Evolutionary conservation across 2,888 invertebrate species (phyloP).

Genomic region (Dione vanillae): DNA sequence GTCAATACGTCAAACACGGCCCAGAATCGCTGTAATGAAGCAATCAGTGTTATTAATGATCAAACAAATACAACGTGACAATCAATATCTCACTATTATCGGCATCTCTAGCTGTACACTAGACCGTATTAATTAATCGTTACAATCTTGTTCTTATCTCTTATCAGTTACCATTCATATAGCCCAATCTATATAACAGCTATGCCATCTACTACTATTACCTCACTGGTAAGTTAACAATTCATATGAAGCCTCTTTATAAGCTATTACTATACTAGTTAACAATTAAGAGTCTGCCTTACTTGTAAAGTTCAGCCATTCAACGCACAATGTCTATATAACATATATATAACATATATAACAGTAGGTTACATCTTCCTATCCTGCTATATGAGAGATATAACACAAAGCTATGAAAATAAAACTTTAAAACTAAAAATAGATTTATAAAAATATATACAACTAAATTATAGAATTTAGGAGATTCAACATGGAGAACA

Average conservation of each 20-base stretch:
- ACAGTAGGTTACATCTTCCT: too few species aligned
- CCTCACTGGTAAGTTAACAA: not conserved
- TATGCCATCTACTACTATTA: not conserved
- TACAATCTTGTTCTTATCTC: constrained; percentile 38
- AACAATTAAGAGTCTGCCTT: too few species aligned
- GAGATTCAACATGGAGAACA: too few species aligned
- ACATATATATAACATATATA: too few species aligned
- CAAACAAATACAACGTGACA: constrained; percentile 48
- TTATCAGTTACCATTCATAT: constrained; percentile 31
- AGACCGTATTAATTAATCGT: constrained; percentile 34
- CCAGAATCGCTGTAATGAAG: constrained; percentile 51
- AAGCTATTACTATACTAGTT: too few species aligned
- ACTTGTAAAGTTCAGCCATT: too few species aligned
- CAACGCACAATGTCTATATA: too few species aligned
- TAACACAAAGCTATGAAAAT: too few species aligned
- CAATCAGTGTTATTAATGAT: constrained; percentile 47
- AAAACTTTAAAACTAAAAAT: too few species aligned
- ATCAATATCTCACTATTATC: constrained; percentile 46
- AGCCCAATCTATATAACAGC: constrained; percentile 18
- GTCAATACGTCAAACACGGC: constrained; percentile 44
- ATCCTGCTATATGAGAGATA: too few species aligned
- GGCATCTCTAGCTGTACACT: constrained; percentile 35
- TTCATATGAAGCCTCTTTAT: not conserved
- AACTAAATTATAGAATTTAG: too few species aligned
- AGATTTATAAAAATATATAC: too few species aligned